Conservation (phyloP, 2,888 invertebrate genomes). For the Sclerodermus sp. region DNA sequence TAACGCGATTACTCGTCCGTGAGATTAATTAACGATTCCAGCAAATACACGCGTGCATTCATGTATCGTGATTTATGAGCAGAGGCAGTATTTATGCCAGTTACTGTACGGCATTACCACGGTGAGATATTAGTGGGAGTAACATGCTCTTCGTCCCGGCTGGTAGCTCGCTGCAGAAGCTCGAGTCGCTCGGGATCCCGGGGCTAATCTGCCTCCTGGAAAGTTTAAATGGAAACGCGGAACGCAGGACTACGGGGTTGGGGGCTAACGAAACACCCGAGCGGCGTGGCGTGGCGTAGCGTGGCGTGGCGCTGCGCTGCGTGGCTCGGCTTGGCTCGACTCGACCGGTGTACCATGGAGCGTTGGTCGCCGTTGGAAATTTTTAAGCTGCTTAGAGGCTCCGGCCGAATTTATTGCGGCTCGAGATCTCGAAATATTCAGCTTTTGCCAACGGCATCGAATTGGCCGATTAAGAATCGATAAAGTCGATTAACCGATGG, state of each 20-base stretch:
- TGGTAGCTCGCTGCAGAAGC: slow-evolving; percentile 11
- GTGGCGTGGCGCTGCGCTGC: slow-evolving; percentile 2
- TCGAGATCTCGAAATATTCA: slow-evolving; percentile 28
- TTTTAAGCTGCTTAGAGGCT: slow-evolving; percentile 43
- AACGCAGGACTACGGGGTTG: slow-evolving; percentile 17
- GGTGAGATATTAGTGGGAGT: slow-evolving; percentile 13
- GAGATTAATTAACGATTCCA: no score
- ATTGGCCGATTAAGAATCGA: not conserved
- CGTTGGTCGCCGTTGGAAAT: slow-evolving; percentile 30
- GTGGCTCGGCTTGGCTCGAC: slow-evolving; percentile 4
- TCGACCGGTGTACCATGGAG: no score
- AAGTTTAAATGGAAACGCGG: slow-evolving; percentile 44
- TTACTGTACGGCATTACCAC: no score
- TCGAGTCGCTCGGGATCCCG: slow-evolving; percentile 21
- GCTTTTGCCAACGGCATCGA: not conserved
- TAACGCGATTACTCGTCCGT: no score
- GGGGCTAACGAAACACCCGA: slow-evolving; percentile 30
- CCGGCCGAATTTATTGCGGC: slow-evolving; percentile 32
- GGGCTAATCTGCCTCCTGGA: slow-evolving; percentile 41
- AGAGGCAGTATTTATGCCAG: no score
- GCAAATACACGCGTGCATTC: no score
- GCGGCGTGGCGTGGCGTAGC: slow-evolving; percentile 12
- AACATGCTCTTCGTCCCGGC: slow-evolving; percentile 17
- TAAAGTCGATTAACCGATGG: no score
- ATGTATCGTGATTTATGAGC: no score